Conservation (phyloP, 35 echinoderm and acorn worm species). For the Heliocidaris tuberculata region DNA sequence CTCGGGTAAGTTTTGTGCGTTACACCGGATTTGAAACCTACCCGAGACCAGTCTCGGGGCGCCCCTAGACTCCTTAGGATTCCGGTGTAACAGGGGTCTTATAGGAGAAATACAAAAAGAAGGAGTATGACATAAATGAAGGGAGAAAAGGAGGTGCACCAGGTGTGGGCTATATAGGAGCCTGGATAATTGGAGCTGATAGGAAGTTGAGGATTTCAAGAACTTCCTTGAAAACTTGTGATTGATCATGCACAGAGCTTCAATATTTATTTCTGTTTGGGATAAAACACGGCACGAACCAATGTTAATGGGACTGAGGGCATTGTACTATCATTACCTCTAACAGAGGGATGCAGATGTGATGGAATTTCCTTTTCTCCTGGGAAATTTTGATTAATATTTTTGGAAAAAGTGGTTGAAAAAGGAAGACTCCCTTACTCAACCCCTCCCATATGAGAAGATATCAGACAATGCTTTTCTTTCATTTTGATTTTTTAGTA, state of each 20-base stretch:
- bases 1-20: no score
- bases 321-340: background rate
- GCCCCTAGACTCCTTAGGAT: no score
- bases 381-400: background rate
- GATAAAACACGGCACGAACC: background rate
- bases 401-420: background rate
- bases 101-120: no score
- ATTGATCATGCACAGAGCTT: background rate
- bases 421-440: background rate
- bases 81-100: no score
- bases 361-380: background rate
- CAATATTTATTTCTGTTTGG: conserved; percentile 18
- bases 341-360: background rate
- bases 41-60: no score
- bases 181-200: background rate
- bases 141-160: background rate
- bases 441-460: background rate
- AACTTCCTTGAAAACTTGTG: background rate
- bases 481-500: background rate
- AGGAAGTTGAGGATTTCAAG: background rate
- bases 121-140: background rate
- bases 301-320: background rate
- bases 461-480: background rate
- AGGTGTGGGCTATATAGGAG: background rate
- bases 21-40: no score